A percentile compares a stretch with the other conserved stretches of the same genome.
These are phyloP conservation scores for Vicugna pacos DNA, from an alignment of 2,113 vertebrate species.

Conservation along the genomic window DNA sequence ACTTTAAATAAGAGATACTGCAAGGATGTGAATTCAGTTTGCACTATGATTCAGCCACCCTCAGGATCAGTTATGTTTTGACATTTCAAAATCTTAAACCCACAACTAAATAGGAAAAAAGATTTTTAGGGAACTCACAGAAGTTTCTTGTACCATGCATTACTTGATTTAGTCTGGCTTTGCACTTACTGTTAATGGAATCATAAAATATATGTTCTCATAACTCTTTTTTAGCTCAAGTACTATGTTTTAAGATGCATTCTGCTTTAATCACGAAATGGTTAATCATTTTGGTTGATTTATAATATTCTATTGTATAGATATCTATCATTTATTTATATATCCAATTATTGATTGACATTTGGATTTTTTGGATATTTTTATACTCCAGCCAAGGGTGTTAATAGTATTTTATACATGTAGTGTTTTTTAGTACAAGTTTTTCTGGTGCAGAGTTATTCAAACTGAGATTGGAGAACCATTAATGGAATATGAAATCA, in stretches of 20 bases:
- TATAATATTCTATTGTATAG: background rate
- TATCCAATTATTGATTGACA: background rate
- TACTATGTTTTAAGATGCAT: background rate
- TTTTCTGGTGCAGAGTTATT: background rate
- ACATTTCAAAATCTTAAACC: background rate
- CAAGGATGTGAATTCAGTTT: background rate
- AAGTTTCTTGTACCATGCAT: background rate
- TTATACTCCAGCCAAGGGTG: background rate
- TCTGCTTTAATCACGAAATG: background rate
- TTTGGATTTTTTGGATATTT: background rate
- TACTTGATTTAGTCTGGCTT: background rate
- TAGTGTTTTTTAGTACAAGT: background rate
- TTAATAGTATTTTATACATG: background rate
- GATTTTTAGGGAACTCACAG: background rate
- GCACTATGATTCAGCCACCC: background rate
- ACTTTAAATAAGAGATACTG: background rate
- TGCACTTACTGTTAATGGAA: background rate
- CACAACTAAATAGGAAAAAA: background rate
- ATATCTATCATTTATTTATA: background rate
- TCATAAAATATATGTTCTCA: background rate
- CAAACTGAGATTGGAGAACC: background rate
- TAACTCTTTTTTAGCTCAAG: background rate
- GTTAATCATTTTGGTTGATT: background rate
- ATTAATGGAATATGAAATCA: conserved; percentile 19
- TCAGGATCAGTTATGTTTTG: background rate